Evolutionary conservation across 1,140 invertebrate genomes (phyloP).

Genomic region (Contarinia nasturtii): DNA sequence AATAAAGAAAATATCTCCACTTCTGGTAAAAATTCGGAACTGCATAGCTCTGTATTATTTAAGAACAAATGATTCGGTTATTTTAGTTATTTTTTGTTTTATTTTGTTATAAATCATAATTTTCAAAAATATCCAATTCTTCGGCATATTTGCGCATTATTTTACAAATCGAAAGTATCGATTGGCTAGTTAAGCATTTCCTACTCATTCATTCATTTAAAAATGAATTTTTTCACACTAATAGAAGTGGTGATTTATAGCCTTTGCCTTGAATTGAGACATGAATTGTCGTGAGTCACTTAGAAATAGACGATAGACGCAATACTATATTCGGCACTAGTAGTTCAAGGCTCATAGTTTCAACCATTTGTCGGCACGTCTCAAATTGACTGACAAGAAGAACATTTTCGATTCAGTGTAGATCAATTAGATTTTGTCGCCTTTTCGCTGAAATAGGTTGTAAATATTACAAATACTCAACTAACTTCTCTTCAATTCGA

Average conservation of each 20-base stretch:
- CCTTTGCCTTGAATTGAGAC: too few species aligned
- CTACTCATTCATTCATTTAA: neutral
- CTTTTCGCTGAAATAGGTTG: neutral
- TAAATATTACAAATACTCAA: neutral
- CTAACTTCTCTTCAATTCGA: neutral
- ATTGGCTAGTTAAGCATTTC: neutral
- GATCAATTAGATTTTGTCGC: neutral
- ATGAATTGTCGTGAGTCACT: neutral
- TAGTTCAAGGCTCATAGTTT: neutral
- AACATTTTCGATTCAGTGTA: neutral
- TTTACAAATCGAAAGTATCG: neutral
- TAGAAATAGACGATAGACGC: neutral
- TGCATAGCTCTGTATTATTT: constrained; percentile 58
- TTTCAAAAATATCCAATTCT: neutral
- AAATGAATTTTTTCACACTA: neutral
- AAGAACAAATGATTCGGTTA: too few species aligned
- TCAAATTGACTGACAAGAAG: neutral
- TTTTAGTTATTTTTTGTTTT: neutral
- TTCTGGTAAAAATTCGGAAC: constrained; percentile 67
- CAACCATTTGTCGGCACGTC: neutral
- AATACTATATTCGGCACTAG: neutral
- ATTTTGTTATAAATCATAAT: neutral
- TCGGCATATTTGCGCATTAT: neutral
- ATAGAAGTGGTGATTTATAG: neutral
- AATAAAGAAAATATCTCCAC: constrained; percentile 88